Evolutionary conservation across 2,113 vertebrate genomes (phyloP).

Genomic region (Otolemur garnettii): DNA sequence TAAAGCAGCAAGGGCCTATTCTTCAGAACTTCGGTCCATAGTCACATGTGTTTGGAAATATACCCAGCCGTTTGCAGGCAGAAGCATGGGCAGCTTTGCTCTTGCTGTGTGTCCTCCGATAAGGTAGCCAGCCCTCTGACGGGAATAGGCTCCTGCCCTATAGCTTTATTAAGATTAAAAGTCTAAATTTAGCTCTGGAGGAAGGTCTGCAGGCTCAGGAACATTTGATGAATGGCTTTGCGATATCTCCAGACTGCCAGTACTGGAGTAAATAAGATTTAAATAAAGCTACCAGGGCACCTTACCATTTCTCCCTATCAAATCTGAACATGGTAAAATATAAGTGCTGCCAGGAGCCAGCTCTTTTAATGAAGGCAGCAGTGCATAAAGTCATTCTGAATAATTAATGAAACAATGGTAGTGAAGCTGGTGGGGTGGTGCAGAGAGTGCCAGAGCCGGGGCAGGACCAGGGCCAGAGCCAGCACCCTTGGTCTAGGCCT

Average conservation of each 20-base stretch:
- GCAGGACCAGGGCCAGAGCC: neutral
- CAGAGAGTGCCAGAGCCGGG: neutral
- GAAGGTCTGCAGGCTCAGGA: neutral
- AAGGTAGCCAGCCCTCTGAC: neutral
- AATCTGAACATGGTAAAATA: constrained; percentile 72
- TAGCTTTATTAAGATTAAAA: constrained; percentile 43
- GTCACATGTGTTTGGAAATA: neutral
- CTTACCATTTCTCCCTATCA: constrained; percentile 49
- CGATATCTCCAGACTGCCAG: neutral
- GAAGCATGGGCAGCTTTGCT: neutral
- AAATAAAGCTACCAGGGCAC: constrained; percentile 61
- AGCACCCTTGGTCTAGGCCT: constrained; percentile 31
- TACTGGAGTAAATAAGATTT: constrained; percentile 55
- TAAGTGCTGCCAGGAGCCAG: constrained; percentile 69
- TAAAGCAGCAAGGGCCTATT: neutral
- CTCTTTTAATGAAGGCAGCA: constrained; percentile 76
- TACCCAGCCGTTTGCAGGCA: neutral
- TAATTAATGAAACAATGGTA: constrained; percentile 75
- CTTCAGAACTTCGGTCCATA: neutral
- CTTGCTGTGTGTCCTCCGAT: neutral
- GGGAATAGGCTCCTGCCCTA: neutral
- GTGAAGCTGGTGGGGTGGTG: constrained; percentile 17
- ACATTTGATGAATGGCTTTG: constrained; percentile 61
- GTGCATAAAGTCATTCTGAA: constrained; percentile 72
- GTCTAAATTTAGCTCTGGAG: constrained; percentile 27